Percentiles rank a stretch among this genome's conserved stretches.
Conservation (phyloP, 2,888 invertebrate species). For the Dione vanillae region DNA sequence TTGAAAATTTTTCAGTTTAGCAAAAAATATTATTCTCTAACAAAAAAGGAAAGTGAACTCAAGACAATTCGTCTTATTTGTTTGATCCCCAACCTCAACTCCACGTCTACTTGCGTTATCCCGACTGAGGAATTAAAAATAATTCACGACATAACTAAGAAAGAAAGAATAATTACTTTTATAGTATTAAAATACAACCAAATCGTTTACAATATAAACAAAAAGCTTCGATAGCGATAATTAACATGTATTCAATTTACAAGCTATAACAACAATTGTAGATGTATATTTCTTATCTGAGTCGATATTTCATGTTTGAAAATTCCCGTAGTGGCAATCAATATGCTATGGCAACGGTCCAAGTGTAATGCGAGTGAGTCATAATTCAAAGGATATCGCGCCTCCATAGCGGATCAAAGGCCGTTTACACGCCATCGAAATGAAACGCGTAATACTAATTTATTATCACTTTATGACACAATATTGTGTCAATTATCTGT, state of each 20-base stretch:
- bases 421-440: slow-evolving; percentile 34
- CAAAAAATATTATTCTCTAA: too few relatives aligned
- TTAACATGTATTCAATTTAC: slow-evolving; percentile 42
- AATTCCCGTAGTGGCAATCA: slow-evolving; percentile 51
- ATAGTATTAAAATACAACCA: not conserved
- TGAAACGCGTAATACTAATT: not conserved
- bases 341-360: slow-evolving; percentile 53
- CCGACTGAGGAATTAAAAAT: too few relatives aligned
- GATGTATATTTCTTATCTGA: slow-evolving; percentile 45
- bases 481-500: too few relatives aligned
- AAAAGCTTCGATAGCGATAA: slow-evolving; percentile 10
- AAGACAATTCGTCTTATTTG: too few relatives aligned
- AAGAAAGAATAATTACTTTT: too few relatives aligned
- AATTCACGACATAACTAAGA: too few relatives aligned
- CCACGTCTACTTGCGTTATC: too few relatives aligned
- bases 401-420: slow-evolving; percentile 41
- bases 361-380: slow-evolving; percentile 52
- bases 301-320: slow-evolving; percentile 44
- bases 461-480: too few relatives aligned
- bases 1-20: too few relatives aligned
- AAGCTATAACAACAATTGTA: slow-evolving; percentile 39
- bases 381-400: slow-evolving; percentile 51
- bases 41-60: too few relatives aligned
- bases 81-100: too few relatives aligned
- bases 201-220: not conserved